Evolutionary conservation across 2,888 invertebrate genomes (phyloP).

Genomic region (Nephrocerus scutellatus): DNA sequence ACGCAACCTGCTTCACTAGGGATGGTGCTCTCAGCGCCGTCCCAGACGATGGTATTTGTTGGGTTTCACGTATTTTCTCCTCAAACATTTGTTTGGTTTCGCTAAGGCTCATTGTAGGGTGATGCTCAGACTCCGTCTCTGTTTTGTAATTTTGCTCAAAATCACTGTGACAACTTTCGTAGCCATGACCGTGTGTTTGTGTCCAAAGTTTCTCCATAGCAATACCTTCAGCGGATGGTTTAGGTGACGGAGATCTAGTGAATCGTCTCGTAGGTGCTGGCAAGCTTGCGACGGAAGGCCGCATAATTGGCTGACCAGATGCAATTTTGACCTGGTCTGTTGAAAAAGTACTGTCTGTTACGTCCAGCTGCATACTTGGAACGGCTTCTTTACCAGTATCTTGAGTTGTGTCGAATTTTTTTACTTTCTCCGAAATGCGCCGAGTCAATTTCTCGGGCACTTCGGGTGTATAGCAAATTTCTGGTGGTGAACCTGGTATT

Average conservation of each 20-base stretch:
- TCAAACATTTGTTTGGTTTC: conserved; percentile 35
- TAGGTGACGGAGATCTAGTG: conserved; percentile 49
- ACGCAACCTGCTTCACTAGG: conserved; percentile 45
- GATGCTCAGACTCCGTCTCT: conserved; percentile 26
- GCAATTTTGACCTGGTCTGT: conserved; percentile 40
- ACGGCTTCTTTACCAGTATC: conserved; percentile 51
- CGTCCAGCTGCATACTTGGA: conserved; percentile 43
- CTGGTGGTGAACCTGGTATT: conserved; percentile 63
- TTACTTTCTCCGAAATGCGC: conserved; percentile 54
- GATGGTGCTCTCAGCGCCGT: conserved; percentile 49
- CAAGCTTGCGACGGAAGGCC: conserved; percentile 42
- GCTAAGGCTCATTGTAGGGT: conserved; percentile 28
- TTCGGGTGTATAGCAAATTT: conserved; percentile 57
- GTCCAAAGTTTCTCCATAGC: conserved; percentile 66
- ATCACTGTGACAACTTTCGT: conserved; percentile 32
- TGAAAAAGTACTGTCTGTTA: conserved; percentile 28
- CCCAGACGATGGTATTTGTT: conserved; percentile 30
- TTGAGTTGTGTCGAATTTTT: conserved; percentile 55
- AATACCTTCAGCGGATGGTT: conserved; percentile 58
- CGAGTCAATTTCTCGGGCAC: conserved; percentile 38
- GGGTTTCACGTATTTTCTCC: conserved; percentile 28
- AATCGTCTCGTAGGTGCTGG: conserved; percentile 35
- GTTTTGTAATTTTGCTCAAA: conserved; percentile 27
- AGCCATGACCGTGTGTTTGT: conserved; percentile 33
- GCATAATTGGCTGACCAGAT: conserved; percentile 41